Evolutionary conservation across 2,888 invertebrate genomes (phyloP), one percentile per base, ranked within the genome.

Genomic region (Phortica magna): DNA sequence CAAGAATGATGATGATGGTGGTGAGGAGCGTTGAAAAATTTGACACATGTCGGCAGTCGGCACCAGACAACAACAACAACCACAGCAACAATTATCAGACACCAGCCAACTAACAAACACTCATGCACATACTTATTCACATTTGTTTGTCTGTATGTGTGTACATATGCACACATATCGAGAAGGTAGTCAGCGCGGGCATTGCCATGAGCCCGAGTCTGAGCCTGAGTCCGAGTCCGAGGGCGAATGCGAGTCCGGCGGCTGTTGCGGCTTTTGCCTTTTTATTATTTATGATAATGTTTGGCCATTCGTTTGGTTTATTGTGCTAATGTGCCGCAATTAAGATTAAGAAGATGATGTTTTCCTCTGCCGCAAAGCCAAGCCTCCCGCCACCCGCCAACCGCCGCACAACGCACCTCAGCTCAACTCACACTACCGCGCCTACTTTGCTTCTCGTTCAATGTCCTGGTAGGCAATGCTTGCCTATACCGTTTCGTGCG

Each of bases 261-360:
- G 83, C 79, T 85, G 87, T 85, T 83, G 85, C 78, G 80, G 70
- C 43, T 75, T 67, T 68, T 80, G 77, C 86, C 81, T 89, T 90
- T 48, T 85, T 90, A 90, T 91, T 91, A 90, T 90, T 91, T 91
- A 91, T 89, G 89, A 89, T 91, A 91, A 91, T 91, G 91, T 87
- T 84, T 83, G 83, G 89, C 82, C 89, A 90, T 90, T 89, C 88
- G 83, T 90, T 89, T 88, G 89, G 89, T 89, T 90, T 89, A 90
- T 89, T 88, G 88, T 89, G 89, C 88, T 91, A 90, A 90, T 91
- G 91, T 90, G 91, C 85, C 85, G 85, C 90, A 91, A 90, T 90
- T 91, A 90, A 91, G 91, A 91, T 90, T 91, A 90, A 89, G 89
- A 88, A 84, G 84, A 89, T 85, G 88, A 83, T 70, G 70, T 84